phyloP scores from a whole-genome alignment of 1,140 invertebrate genomes.

The Ips typographus region DNA sequence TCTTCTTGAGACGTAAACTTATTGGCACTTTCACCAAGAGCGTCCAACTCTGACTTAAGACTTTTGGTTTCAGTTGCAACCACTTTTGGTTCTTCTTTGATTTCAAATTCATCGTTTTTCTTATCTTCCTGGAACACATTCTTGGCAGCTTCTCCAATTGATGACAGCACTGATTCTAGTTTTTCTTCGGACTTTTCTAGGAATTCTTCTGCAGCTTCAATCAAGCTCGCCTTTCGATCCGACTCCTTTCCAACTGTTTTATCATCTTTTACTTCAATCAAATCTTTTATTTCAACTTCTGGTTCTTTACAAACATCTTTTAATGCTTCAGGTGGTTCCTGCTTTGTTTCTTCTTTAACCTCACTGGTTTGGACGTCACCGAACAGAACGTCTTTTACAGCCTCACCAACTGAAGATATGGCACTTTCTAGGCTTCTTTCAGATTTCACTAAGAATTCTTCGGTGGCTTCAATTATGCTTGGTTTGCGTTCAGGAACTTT shows the following conservation, averaged over 20 bases:
- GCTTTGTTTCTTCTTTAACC: background rate
- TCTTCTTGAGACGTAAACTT: background rate
- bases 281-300: background rate
- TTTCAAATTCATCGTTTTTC: background rate
- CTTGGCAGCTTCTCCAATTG: conserved; percentile 1
- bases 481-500: background rate
- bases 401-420: background rate
- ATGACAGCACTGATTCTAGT: conserved; percentile 1
- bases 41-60: background rate
- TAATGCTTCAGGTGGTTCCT: background rate
- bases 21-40: background rate
- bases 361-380: background rate
- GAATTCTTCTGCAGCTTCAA: conserved; percentile 12
- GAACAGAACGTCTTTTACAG: background rate
- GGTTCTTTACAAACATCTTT: background rate
- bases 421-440: conserved; percentile 8
- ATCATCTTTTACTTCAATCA: background rate
- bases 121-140: background rate
- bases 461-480: conserved; percentile 9
- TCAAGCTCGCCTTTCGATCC: background rate
- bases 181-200: conserved; percentile 14
- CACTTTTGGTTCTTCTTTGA: background rate
- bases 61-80: background rate
- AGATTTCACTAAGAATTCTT: conserved; percentile 13
- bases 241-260: background rate